Evolutionary conservation across 2,888 invertebrate species (phyloP), one percentile per base, ranked within the genome.

Genomic region (Microctonus hyperodae): DNA sequence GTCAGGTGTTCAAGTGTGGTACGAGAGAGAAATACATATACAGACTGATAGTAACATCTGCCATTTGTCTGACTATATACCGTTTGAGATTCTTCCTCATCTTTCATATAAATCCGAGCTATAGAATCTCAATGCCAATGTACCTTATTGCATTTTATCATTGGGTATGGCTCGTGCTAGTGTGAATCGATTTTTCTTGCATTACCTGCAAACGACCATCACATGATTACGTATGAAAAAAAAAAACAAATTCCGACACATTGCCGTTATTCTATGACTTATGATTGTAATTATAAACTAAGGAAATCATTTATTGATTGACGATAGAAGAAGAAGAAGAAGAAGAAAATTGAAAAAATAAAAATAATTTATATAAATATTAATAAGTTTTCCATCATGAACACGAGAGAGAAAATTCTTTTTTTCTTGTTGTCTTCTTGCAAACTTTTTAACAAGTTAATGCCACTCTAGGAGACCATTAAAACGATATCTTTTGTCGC

Each of bases 141-240:
- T 73, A 74, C 76, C 79, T 78, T 77, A 77, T 78, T 75, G 75
- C 76, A 77, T 58, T 68, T 69, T 61, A 69, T 68, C 50, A 69
- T 65, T 37, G 66, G 68, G 51, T 62, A 66, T 62, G 68, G 69
- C 67, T 64, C 65, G 67, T 60, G 67, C 68, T 65, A 33, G 64
- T 40, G 44, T 57, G 31, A 59, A 65, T 68, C 64, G 51, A 69
- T 72, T 48, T 65, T 68, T 60, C 16, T 50, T 40, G 64, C 63
- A 60, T 57, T 65, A 55, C 23, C 55, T 48, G 16, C 44, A 44
- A 44, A 44, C 44, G 44, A 44, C 44, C 16, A 44, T 44, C n/a
- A n/a, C 44, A 16, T n/a, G 25, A 60, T 40, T 44, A 16, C 33
- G 33, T 10, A 7, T 31, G 31, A 6, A 40, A 44, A 22, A 31